Evolutionary conservation across 1,140 invertebrate species (phyloP), one percentile per base, ranked within the genome.

Genomic region (Teleogryllus occipitalis): DNA sequence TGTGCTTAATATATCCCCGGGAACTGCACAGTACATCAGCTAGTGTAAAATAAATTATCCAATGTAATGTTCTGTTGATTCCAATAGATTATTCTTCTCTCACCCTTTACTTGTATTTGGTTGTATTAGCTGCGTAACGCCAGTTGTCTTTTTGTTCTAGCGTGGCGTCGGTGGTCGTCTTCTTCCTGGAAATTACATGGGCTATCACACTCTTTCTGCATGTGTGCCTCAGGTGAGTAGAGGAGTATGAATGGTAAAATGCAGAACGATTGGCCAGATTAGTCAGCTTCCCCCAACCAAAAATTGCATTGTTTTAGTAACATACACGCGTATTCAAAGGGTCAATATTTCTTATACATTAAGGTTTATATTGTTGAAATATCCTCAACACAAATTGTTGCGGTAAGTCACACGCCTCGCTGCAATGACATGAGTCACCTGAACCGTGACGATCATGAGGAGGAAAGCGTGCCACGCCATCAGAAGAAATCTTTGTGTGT

Each of bases 131-230:
- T 65, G 10, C 0, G 54, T 65, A 65, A 65, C 54, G 18, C 54
- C 0, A 10, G 2, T 22, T 78, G n/a, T 27, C 6, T 81, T 81
- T 81, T 81, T 80, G 82, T 86, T 86, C 75, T 83, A 88, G 87
- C 79, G 83, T 83, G 74, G 83, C 84, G 10, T 85, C 87, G 8
- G 81, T 82, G 8, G 78, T 87, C 65, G 87, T 87, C 65, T 86
- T 88, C 79, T 87, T 88, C 81, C 83, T 88, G 7, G 87, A 88
- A 82, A 85, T 87, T 74, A 86, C 86, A 12, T 88, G 87, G 87
- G 85, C 85, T n/a, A 84, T 88, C 80, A 87, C 87, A 12, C 79
- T 88, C 8, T 87, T 88, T 81, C 83, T 88, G 46, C 85, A 87
- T 80, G 84, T 87, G 78, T 87, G 86, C 81, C 78, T 85, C 74